Conservation (phyloP, 2,113 vertebrate genomes). For the Strix aluco region DNA sequence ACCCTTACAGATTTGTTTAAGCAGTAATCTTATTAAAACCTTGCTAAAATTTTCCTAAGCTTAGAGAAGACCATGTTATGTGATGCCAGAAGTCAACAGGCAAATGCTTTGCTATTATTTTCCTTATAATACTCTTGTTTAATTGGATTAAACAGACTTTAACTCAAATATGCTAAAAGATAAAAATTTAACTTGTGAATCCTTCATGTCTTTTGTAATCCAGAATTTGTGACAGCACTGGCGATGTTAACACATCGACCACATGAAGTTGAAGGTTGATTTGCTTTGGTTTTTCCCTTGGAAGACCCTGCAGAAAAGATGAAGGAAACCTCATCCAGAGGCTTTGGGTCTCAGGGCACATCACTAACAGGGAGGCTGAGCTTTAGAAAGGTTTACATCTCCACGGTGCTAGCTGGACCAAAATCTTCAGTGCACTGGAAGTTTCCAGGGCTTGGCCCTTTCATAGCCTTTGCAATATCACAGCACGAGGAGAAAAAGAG, state of each 20-base stretch:
- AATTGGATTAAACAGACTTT: neutral
- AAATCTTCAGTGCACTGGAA: neutral
- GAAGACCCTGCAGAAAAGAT: neutral
- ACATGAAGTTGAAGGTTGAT: neutral
- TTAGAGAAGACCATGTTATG: neutral
- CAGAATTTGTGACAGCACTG: neutral
- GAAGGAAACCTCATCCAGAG: neutral
- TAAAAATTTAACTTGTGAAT: neutral
- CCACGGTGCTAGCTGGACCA: neutral
- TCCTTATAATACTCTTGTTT: neutral
- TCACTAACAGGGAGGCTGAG: neutral
- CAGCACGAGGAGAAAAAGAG: neutral
- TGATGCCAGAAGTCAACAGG: neutral
- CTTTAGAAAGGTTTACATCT: neutral
- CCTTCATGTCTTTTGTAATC: neutral
- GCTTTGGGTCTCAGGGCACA: neutral
- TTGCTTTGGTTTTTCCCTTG: neutral
- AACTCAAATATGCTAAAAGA: neutral
- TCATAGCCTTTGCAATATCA: neutral
- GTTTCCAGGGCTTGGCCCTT: neutral
- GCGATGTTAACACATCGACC: fast-evolving
- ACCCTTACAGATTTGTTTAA: neutral
- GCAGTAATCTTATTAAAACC: neutral
- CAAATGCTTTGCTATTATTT: neutral
- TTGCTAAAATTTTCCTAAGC: neutral